Conservation (phyloP, 2,797 vertebrate genomes). For the Muscicapa comitata region DNA sequence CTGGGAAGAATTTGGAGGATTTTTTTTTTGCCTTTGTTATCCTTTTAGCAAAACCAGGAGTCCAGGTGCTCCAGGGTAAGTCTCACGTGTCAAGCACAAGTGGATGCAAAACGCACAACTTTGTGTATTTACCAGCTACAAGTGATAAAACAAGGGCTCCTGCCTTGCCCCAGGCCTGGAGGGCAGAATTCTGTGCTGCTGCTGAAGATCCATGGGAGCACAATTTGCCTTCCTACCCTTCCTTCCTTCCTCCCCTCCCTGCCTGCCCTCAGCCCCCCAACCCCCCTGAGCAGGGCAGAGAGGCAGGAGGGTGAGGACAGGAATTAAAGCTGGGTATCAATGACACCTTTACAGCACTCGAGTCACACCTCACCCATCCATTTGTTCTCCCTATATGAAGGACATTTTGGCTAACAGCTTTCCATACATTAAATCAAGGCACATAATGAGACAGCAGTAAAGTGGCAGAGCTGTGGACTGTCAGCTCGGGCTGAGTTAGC, state of each 20-base stretch:
- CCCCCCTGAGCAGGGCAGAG: not conserved
- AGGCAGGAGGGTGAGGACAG: not conserved
- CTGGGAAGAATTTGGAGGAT: not conserved
- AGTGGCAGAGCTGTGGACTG: not conserved
- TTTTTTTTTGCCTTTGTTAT: not conserved
- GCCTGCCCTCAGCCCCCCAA: not conserved
- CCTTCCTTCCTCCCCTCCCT: not conserved
- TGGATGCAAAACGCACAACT: not conserved
- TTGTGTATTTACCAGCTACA: not conserved
- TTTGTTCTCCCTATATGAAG: not conserved
- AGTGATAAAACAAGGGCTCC: not conserved
- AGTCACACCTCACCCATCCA: not conserved
- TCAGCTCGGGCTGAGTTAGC: not conserved
- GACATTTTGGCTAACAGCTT: slow-evolving; percentile 26
- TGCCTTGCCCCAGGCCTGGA: not conserved
- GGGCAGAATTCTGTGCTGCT: not conserved
- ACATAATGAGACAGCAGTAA: too few species aligned
- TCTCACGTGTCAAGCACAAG: not conserved
- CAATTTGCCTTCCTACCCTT: not conserved
- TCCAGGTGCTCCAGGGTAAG: not conserved
- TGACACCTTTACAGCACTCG: not conserved
- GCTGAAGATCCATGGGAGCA: not conserved
- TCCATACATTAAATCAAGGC: not conserved
- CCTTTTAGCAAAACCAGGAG: not conserved
- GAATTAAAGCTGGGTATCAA: not conserved